Conservation (phyloP, 2,797 vertebrate species). For the Peromyscus nudipes region DNA sequence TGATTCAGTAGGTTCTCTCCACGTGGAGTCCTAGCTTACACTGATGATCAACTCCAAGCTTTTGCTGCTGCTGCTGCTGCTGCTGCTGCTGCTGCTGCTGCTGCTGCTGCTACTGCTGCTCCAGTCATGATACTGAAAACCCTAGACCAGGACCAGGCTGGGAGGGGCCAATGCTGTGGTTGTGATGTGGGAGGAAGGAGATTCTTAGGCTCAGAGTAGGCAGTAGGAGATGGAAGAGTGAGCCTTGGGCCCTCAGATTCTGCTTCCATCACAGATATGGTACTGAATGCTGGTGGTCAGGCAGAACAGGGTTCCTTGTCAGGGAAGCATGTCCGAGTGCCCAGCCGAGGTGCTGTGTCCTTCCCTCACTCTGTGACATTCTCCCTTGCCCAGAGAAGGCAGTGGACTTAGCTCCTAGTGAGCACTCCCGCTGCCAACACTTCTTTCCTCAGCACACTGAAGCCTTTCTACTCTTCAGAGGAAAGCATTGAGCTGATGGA, state of each 20-base stretch:
- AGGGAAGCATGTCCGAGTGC: background rate
- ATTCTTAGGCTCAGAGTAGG: background rate
- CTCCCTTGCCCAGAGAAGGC: background rate
- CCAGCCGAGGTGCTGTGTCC: background rate
- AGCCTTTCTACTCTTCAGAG: slow-evolving; percentile 78
- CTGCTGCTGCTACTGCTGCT: background rate
- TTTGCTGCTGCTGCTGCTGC: background rate
- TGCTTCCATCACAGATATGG: background rate
- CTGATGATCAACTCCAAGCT: background rate
- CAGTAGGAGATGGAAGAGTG: background rate
- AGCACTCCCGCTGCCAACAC: background rate
- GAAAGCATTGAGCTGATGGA: slow-evolving; percentile 80
- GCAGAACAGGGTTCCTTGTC: background rate
- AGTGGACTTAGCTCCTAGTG: background rate
- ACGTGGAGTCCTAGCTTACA: background rate
- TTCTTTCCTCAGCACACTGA: slow-evolving; percentile 73
- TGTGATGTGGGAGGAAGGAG: background rate
- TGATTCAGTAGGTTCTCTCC: background rate
- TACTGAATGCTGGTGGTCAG: background rate
- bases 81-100: background rate
- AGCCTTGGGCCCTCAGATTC: background rate
- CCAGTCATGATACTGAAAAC: background rate
- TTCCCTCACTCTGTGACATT: background rate
- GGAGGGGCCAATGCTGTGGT: too few relatives aligned
- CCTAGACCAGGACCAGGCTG: too few relatives aligned